Evolutionary conservation across 1,140 invertebrate species (phyloP).

Genomic region (Gryon sp.): DNA sequence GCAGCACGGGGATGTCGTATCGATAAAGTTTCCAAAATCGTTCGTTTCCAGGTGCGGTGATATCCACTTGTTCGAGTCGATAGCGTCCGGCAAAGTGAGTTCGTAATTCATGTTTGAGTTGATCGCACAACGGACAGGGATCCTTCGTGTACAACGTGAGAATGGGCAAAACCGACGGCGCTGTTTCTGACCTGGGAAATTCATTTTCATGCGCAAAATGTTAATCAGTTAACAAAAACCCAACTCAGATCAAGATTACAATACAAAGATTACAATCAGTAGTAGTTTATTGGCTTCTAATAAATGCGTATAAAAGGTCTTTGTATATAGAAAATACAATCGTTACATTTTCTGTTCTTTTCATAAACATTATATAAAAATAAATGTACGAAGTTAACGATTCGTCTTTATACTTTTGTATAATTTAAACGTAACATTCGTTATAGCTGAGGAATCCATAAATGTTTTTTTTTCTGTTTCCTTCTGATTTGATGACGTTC

Average conservation of each 20-base stretch:
- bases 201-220: constrained; percentile 10
- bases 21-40: constrained; percentile 87
- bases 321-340: too few relatives aligned
- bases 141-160: constrained; percentile 91
- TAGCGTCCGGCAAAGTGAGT: constrained; percentile 81
- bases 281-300: too few relatives aligned
- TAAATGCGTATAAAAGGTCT: too few relatives aligned
- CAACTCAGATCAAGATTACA: background rate
- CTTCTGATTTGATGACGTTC: too few relatives aligned
- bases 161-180: constrained; percentile 75
- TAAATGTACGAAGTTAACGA: too few relatives aligned
- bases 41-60: constrained; percentile 85
- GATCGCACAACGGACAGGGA: constrained; percentile 90
- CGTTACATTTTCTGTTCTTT: too few relatives aligned
- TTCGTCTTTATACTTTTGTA: too few relatives aligned
- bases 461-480: too few relatives aligned
- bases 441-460: too few relatives aligned
- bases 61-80: constrained; percentile 87
- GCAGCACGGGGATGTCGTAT: constrained; percentile 92
- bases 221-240: too few relatives aligned
- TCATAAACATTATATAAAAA: too few relatives aligned
- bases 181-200: constrained; percentile 66
- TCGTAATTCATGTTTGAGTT: constrained; percentile 85
- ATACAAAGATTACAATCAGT: background rate
- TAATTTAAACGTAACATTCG: too few relatives aligned